Percentiles rank a stretch among this genome's conserved stretches.
phyloP scores from a whole-genome alignment of 2,888 invertebrate genomes.

The Mythimna impura region DNA sequence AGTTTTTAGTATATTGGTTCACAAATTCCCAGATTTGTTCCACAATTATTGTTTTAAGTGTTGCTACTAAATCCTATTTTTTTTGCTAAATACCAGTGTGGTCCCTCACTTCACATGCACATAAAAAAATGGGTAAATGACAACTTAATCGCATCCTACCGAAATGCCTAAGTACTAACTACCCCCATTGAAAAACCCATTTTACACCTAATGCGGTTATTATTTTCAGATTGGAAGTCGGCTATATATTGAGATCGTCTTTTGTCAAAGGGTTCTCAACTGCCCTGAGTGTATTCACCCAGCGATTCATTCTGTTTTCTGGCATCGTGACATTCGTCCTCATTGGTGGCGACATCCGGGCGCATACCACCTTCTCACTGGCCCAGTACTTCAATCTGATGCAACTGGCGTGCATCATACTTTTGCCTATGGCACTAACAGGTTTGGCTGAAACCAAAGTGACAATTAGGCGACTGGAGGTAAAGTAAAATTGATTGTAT shows the following conservation, averaged over 20 bases:
- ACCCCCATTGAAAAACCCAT: neutral
- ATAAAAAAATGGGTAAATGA: neutral
- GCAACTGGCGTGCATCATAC: slow-evolving; percentile 92
- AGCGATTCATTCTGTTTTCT: slow-evolving; percentile 95
- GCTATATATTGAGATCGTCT: slow-evolving; percentile 91
- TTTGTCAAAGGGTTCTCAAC: slow-evolving; percentile 92
- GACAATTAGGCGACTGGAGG: slow-evolving; percentile 92
- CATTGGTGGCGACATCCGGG: slow-evolving; percentile 90
- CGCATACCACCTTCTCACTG: slow-evolving; percentile 93
- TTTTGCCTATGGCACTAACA: slow-evolving; percentile 91
- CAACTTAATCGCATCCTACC: too few relatives aligned
- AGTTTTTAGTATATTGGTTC: too few relatives aligned
- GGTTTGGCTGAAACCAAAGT: slow-evolving; percentile 92
- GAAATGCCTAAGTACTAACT: neutral
- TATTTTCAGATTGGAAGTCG: slow-evolving; percentile 91
- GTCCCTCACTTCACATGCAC: too few relatives aligned
- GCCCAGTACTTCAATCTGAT: slow-evolving; percentile 94
- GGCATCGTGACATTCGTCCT: slow-evolving; percentile 94
- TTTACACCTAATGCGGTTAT: neutral
- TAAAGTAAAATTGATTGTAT: slow-evolving; percentile 66
- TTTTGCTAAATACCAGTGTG: too few relatives aligned
- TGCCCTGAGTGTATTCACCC: slow-evolving; percentile 94
- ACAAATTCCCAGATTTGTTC: too few relatives aligned
- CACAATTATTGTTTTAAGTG: too few relatives aligned
- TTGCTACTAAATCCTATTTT: too few relatives aligned